Evolutionary conservation across 37 sponge, comb jelly and placozoan species (phyloP), one percentile per base, ranked within the genome.

Genomic region (Geodia barretti): DNA sequence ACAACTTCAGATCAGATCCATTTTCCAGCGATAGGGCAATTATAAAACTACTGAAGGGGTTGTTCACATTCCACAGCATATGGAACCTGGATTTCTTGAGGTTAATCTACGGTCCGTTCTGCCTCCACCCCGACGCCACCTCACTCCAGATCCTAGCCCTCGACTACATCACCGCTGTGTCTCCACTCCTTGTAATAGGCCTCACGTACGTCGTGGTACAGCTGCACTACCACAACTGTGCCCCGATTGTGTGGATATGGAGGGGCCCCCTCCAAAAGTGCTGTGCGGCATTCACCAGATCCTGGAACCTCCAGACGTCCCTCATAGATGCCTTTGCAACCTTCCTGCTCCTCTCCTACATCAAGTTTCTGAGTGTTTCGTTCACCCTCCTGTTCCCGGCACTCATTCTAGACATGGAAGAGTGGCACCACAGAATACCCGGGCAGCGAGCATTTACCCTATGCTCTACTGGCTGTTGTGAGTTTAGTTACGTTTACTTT

Each of bases 61-160:
- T 23, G 4, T 64, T 64, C n/a, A 7, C 11, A 23, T 26, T 64
- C n/a, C 30, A 23, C 30, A 26, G 65, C 20, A 64, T 64, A 7
- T 64, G 65, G 65, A 64, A 64, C 20, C 65, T 64, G 8, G 65
- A 64, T 26, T 64, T 64, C 65, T 64, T 64, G 8, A 23, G 65
- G 20, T 5, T 19, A 23, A 24, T 19, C 30, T 64, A 64, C 20
- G n/a, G 30, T 64, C 65, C 65, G 20, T 64, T 64, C 30, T 64
- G 65, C 65, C 65, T 64, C 24, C 65, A 19, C 20, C 65, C 65
- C 11, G n/a, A 64, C 20, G 54, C 54, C 54, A 17, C 54, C 54
- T 17, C 54, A 47, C 54, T 47, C 11, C 54, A 47, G 14, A 14
- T 47, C 11, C 54, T 47, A 14, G 7, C 54, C 14, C 14, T 47